Evolutionary conservation across 30 jellyfish, hydroid and myxozoan species (phyloP).

Genomic region (Clytia hemisphaerica): DNA sequence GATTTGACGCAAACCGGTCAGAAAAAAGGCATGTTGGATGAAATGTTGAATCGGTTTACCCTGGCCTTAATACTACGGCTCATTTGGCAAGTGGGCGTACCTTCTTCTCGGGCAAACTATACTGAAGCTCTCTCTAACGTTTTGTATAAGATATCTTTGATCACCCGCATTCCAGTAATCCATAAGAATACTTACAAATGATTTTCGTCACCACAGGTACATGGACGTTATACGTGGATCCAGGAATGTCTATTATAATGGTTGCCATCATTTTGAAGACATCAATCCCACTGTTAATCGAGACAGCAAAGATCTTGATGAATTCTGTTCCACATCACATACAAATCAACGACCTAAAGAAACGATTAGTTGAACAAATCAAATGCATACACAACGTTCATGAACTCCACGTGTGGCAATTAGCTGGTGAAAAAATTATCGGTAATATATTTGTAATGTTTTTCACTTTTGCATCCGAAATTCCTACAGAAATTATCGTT

Average conservation of each 20-base stretch:
- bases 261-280: constrained; percentile 85
- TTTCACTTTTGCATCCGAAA: too few species aligned
- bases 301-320: constrained; percentile 84
- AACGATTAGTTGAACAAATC: constrained; percentile 36
- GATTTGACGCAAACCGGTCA: too few species aligned
- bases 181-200: background rate
- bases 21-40: too few species aligned
- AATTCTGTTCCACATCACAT: constrained; percentile 94
- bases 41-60: too few species aligned
- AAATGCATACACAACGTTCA: constrained; percentile 72
- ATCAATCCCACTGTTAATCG: constrained; percentile 85
- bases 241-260: constrained; percentile 85
- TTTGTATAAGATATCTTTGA: background rate
- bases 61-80: too few species aligned
- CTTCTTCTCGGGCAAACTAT: too few species aligned
- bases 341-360: constrained; percentile 52
- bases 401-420: constrained; percentile 96
- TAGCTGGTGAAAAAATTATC: constrained; percentile 86
- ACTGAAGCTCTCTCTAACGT: background rate
- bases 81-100: too few species aligned
- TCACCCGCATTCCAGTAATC: background rate
- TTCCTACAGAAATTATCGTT: too few species aligned
- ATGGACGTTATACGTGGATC: constrained; percentile 96
- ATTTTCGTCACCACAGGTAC: constrained; percentile 21
- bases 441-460: too few species aligned